These are phyloP conservation scores for Myathropa florea DNA, from an alignment of 2,888 invertebrate species.

Conservation along the genomic window DNA sequence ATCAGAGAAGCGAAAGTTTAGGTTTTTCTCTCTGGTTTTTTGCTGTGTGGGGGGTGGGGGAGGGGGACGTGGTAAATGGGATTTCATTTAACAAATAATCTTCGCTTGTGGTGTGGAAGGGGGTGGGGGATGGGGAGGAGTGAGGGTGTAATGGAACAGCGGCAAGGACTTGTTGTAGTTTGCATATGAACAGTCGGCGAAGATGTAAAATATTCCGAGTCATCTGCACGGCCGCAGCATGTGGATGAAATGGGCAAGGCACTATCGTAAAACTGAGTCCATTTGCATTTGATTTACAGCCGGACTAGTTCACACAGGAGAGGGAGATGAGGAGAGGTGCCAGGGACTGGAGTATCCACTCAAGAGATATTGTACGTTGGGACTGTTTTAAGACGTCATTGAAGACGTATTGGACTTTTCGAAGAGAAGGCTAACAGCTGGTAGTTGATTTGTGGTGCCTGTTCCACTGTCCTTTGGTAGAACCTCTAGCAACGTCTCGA, in stretches of 20 bases:
- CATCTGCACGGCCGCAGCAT: not conserved
- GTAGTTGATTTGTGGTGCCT: no score
- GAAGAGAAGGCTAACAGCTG: no score
- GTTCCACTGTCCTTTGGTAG: no score
- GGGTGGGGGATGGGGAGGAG: not conserved
- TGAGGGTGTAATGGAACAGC: not conserved
- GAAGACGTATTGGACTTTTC: no score
- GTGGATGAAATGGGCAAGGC: not conserved
- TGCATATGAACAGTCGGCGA: not conserved
- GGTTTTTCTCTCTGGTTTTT: conserved; percentile 24
- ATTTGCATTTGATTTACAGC: not conserved
- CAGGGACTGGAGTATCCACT: not conserved
- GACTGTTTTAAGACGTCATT: not conserved
- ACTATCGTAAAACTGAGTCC: not conserved
- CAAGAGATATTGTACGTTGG: not conserved
- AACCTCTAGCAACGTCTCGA: no score
- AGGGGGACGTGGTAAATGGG: not conserved
- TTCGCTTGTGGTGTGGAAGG: not conserved
- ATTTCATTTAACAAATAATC: conserved; percentile 22
- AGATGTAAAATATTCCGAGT: not conserved
- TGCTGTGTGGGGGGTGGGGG: not conserved
- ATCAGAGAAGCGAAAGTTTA: conserved; percentile 27
- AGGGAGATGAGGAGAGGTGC: not conserved
- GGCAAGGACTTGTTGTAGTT: not conserved
- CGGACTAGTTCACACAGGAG: not conserved